These are phyloP conservation scores for Ornithorhynchus anatinus DNA, from an alignment of 2,113 vertebrate genomes.

Conservation along the genomic window DNA sequence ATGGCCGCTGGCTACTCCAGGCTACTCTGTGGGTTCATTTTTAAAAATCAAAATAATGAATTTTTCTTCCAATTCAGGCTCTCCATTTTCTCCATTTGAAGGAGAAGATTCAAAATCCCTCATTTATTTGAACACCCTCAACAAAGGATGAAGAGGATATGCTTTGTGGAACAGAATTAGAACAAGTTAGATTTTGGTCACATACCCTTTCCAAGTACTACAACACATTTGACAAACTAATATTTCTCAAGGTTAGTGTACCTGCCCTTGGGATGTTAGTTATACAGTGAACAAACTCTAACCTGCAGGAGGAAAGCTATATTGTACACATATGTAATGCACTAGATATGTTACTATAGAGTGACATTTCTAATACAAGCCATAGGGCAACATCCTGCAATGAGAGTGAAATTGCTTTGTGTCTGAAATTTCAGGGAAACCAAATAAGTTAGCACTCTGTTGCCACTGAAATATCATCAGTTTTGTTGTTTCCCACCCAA, in stretches of 20 bases:
- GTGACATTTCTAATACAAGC: conserved; percentile 53
- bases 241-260: conserved; percentile 36
- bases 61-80: conserved; percentile 1
- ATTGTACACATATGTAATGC: conserved; percentile 53
- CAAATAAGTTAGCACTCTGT: conserved; percentile 53
- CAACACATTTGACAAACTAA: conserved; percentile 46
- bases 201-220: not conserved
- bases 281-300: conserved; percentile 48
- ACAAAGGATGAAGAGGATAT: not conserved
- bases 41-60: too few relatives aligned
- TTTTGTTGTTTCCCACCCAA: conserved; percentile 43
- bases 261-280: conserved; percentile 32
- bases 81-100: conserved; percentile 40
- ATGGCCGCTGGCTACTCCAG: too few relatives aligned
- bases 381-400: conserved; percentile 50
- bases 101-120: conserved; percentile 13
- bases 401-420: conserved; percentile 49
- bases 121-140: not conserved
- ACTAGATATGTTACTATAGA: conserved; percentile 42
- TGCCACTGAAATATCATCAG: conserved; percentile 55
- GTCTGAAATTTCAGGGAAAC: conserved; percentile 65
- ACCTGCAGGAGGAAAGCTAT: conserved; percentile 34
- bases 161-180: not conserved
- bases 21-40: too few relatives aligned
- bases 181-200: conserved; percentile 34